phyloP scores from a whole-genome alignment of 2,797 vertebrate species.

The Bradypus variegatus region DNA sequence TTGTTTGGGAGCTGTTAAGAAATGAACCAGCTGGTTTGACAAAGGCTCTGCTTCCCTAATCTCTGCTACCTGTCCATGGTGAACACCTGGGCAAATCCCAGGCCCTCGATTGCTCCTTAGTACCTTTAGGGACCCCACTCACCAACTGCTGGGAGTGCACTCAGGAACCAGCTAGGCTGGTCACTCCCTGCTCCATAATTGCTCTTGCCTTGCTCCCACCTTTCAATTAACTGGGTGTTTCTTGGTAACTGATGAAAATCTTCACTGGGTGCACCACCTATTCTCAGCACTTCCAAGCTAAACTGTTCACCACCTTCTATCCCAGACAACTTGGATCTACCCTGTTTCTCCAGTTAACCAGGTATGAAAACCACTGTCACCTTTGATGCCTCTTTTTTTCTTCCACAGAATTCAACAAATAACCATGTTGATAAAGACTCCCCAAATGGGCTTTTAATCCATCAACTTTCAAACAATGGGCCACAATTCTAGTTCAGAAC shows the following conservation, averaged over 20 bases:
- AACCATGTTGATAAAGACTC: not conserved
- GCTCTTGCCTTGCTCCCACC: too few relatives aligned
- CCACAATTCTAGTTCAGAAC: not conserved
- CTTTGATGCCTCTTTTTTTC: not conserved
- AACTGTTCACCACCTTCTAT: not conserved
- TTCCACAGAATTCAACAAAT: constrained; percentile 10
- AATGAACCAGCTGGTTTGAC: not conserved
- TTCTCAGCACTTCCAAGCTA: not conserved
- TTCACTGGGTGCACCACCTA: not conserved
- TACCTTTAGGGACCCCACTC: too few relatives aligned
- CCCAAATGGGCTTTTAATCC: not conserved
- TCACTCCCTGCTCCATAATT: not conserved
- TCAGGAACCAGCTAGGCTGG: not conserved
- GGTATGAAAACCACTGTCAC: not conserved
- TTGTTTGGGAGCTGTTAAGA: not conserved
- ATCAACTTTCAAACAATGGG: not conserved
- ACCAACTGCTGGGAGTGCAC: not conserved
- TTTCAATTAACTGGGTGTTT: not conserved
- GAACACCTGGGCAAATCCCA: not conserved
- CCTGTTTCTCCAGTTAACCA: not conserved
- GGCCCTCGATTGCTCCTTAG: not conserved
- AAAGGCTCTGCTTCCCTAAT: not conserved
- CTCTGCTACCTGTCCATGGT: not conserved
- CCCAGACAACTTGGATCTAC: not conserved
- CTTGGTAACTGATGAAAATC: constrained; percentile 5